A percentile compares a stretch with the other conserved stretches of the same genome.
Conservation (phyloP, 37 sponge, comb jelly and placozoan genomes). For the Lycopodina hypogea region DNA sequence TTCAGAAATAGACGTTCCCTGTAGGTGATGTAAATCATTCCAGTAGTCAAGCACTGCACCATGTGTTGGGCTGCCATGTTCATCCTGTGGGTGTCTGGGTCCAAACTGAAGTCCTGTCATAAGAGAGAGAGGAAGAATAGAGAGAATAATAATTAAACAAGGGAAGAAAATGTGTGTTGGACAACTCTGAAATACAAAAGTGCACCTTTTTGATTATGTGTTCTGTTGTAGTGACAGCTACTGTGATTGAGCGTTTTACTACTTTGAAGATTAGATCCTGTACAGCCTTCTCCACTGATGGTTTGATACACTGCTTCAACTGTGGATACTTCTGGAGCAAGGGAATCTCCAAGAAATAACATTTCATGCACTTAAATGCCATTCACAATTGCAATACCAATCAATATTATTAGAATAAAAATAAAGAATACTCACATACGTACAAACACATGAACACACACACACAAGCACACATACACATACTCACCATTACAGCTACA, state of each 20-base stretch:
- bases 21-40: constrained; percentile 96
- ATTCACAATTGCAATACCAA: too few relatives aligned
- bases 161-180: background rate
- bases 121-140: background rate
- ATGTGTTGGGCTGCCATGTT: constrained; percentile 92
- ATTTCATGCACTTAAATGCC: background rate
- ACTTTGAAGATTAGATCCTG: constrained; percentile 85
- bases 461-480: too few relatives aligned
- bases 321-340: constrained; percentile 87
- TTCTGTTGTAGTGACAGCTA: constrained; percentile 94
- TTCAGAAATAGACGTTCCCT: constrained; percentile 88
- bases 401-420: too few relatives aligned
- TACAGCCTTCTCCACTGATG: constrained; percentile 89
- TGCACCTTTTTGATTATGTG: constrained; percentile 91
- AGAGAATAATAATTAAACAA: background rate
- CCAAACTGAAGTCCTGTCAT: constrained; percentile 91
- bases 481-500: too few relatives aligned
- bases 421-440: too few relatives aligned
- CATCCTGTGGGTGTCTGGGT: constrained; percentile 90
- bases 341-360: constrained; percentile 47
- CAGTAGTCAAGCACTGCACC: constrained; percentile 95
- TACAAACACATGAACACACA: too few relatives aligned
- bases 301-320: constrained; percentile 77
- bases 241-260: constrained; percentile 91
- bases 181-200: background rate